Percentiles rank a stretch among this genome's conserved stretches.
phyloP scores from a whole-genome alignment of 2,113 vertebrate genomes.

The Rhipidura dahli region DNA sequence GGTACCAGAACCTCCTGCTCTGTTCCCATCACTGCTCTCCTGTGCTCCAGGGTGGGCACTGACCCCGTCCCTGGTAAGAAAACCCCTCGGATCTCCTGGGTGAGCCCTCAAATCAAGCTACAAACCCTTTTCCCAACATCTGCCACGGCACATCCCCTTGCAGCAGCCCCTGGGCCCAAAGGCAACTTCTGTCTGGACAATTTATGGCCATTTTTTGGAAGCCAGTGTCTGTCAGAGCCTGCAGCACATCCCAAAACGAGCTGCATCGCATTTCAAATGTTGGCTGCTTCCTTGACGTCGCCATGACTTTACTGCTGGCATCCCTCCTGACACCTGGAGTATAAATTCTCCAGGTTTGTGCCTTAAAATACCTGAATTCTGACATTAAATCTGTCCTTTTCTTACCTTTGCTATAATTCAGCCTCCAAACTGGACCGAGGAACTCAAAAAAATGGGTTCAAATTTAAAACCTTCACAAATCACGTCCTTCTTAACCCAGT shows the following conservation, averaged over 20 bases:
- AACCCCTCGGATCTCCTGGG: not conserved
- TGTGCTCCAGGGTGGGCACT: not conserved
- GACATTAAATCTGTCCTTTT: not conserved
- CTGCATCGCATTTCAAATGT: accelerated
- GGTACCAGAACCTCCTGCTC: no score
- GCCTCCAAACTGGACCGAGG: not conserved
- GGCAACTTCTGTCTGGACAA: not conserved
- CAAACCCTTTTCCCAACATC: accelerated
- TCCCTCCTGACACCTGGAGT: not conserved
- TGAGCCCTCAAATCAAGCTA: not conserved
- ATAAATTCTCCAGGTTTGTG: not conserved
- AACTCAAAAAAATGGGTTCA: not conserved
- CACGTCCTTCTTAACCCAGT: accelerated
- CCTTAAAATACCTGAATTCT: not conserved
- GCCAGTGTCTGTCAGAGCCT: not conserved
- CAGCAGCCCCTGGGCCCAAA: not conserved
- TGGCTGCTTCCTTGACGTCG: not conserved
- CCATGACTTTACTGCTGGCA: not conserved
- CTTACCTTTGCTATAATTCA: not conserved
- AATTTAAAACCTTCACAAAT: not conserved
- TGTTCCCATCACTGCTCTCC: not conserved
- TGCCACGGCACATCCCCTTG: accelerated
- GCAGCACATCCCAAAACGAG: not conserved
- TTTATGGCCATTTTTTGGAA: not conserved
- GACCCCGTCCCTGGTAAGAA: not conserved